phyloP scores from a whole-genome alignment of 2,113 vertebrate genomes.

The Pteropus alecto region DNA sequence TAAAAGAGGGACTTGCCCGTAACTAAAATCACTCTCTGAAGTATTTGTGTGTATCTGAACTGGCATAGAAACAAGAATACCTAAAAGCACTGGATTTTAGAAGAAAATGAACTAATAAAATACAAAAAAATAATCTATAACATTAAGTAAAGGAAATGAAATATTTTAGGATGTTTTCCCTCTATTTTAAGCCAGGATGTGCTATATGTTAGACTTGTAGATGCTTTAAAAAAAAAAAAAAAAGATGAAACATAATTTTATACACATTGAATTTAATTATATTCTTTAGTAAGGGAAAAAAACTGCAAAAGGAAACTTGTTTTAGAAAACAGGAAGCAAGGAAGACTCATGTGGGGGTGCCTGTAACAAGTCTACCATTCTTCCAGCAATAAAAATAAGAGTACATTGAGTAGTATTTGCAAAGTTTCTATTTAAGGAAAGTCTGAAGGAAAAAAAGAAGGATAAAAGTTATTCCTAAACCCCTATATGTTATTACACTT shows the following conservation, averaged over 20 bases:
- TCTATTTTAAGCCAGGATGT: background rate
- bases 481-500: background rate
- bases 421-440: constrained; percentile 14
- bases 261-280: background rate
- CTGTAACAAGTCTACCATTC: background rate
- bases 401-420: background rate
- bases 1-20: background rate
- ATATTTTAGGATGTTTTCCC: background rate
- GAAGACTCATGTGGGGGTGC: background rate
- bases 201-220: background rate
- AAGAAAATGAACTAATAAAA: background rate
- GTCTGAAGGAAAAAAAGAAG: background rate
- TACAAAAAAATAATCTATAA: constrained; percentile 7
- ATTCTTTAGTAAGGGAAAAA: background rate
- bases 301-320: background rate
- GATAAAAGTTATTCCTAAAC: background rate
- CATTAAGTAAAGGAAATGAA: background rate
- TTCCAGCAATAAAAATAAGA: background rate
- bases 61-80: background rate
- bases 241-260: background rate
- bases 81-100: background rate
- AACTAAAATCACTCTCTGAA: background rate
- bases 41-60: background rate
- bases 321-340: background rate
- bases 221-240: background rate